Evolutionary conservation across 2,113 vertebrate species (phyloP), one percentile per base, ranked within the genome.

Genomic region (Aythya baeri): DNA sequence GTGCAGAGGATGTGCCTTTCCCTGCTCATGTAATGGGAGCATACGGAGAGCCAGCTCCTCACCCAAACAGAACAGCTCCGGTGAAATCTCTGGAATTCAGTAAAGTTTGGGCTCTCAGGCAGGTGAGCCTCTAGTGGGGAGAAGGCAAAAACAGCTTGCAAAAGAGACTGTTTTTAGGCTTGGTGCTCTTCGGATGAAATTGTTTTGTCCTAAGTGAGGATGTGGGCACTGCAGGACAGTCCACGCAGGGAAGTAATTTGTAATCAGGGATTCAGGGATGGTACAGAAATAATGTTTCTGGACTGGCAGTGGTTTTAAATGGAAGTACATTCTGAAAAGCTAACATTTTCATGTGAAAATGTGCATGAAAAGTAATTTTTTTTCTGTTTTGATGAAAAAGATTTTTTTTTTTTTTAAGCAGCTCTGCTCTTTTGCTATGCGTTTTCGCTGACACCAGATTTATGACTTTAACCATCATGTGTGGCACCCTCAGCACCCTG

Each of bases 21-120:
- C 70, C 57, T 61, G 61, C 61, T 43, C 18, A 7, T 0, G 1
- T 3, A 34, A 5, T 4, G 8, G 63, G 14, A 57, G 4, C 0
- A 1, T 13, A 6, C 3, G 21, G 71, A 91, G 57, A 50, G 11
- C 27, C 38, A 27, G 22, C 50, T 91, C 72, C 76, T 81, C 44
- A n/a, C 27, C 49, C 4, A 12, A 57, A 32, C 21, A 26, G 20
- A 32, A 23, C 38, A 38, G 14, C 27, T 12, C 58, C 16, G 11
- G 20, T 4, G 46, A 67, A 49, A 82, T 14, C 77, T 63, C 57
- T 31, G 52, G n/a, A 12, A 18, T 8, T 75, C 9, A 7, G 77
- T 23, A 4, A 26, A 36, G 11, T 41, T 62, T 36, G n/a, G 22
- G 27, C 26, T 58, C 44, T 7, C 10, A 68, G 84, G 9, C n/a